Evolutionary conservation across 2,113 vertebrate genomes (phyloP), one percentile per base, ranked within the genome.

Genomic region (rat (Rattus norvegicus)): DNA sequence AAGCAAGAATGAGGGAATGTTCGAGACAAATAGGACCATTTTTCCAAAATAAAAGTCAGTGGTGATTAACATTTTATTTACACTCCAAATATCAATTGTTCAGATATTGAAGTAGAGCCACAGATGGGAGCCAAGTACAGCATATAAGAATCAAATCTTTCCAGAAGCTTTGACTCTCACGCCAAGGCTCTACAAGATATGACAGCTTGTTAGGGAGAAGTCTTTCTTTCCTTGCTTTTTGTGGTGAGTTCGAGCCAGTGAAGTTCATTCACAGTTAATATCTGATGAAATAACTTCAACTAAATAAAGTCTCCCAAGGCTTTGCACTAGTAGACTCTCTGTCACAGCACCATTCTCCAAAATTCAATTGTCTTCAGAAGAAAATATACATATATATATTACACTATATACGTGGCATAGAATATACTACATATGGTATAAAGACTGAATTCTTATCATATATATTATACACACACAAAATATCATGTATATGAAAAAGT

Each of bases 301-400:
- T 80, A 39, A 94, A 90, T 36, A 30, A 86, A 90, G 36, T 84
- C 76, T 26, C 17, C 92, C 22, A 77, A 61, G 36, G 59, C 30
- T 76, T 24, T 84, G n/a, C 17, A 77, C 77, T 4, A 88, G 7
- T 10, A 84, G 43, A 19, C 39, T 81, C 88, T 63, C 84, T 81
- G 49, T 70, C 92, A 9, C 17, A 81, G 61, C 2, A 33, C 83
- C 30, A 76, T 19, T 77, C 72, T 65, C 54, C 11, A 47, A 97
- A 96, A 81, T 85, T 88, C 33, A 24, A 76, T 43, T 92, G 94
- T 97, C 81, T 95, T 26, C 36, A 84, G 43, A 43, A 19, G 8
- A 83, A 92, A 95, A 91, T 22, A 73, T 4, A 73, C 12, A 69
- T 72, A 72, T 9, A n/a, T n/a, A 70, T 14, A 36, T 70, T 70